Base-by-base conservation (phyloP, 2,113 vertebrate genomes). In the Danio rerio region DNA sequence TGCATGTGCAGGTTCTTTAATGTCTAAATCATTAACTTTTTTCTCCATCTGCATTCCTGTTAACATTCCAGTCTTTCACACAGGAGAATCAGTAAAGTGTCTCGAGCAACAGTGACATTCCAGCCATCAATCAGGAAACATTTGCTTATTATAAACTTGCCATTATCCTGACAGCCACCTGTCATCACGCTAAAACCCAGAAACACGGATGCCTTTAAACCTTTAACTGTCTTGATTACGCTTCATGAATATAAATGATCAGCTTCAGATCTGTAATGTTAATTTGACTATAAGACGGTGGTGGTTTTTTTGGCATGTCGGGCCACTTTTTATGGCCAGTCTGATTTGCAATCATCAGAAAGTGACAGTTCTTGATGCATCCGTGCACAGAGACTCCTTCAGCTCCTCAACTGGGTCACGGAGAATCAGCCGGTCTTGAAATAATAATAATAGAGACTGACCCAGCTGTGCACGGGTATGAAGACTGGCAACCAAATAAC, bases 61-160 rank as follows among this genome's bases (percentile, higher is more conserved):
- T 59, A 4, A 59, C 42, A 59, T 75, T 59, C 45, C 16, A 45
- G n/a, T 20, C 40, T 45, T n/a, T 75, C 40, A 18, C 20, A 77
- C 11, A 63, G 56, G 43, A n/a, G 61, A 7, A 9, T 52, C 20
- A 50, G 43, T 63, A 66, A 83, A 66, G 65, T 69, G 56, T 59
- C 20, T 65, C 53, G 70, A 80, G 56, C 47, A 12, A 78, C 56
- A 65, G 20, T 81, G 81, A 73, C 78, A 78, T 47, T 45, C 42
- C 42, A 74, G 78, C 62, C 74, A 78, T 84, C 73, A 74, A 81
- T 78, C 78, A 86, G 15, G 47, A 61, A 86, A 75, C 72, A 65
- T 75, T 65, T 50, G 52, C 73, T 86, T 84, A 81, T 84, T 81
- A 78, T 78, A 81, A 69, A 74, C 21, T 63, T 81, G 65, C 56